Conservation (phyloP, 2,113 vertebrate genomes). For the Oreochromis niloticus region DNA sequence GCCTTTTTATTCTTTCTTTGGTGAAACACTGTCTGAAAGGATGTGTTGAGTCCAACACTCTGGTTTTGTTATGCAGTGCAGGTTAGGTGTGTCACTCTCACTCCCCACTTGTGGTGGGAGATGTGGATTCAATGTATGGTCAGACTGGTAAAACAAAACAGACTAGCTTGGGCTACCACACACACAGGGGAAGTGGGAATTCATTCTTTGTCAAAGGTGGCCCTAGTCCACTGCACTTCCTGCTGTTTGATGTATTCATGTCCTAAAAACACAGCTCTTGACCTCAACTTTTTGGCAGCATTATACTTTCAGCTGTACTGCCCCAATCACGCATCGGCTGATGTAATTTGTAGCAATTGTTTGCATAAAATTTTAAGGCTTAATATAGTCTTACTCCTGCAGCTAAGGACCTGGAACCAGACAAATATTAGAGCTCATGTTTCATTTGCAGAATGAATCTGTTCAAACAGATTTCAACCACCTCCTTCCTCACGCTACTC, state of each 20-base stretch:
- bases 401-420: neutral
- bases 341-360: neutral
- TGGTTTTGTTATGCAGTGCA: neutral
- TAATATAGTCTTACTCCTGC: neutral
- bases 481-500: neutral
- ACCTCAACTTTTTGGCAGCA: neutral
- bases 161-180: neutral
- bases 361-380: neutral
- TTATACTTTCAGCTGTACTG: neutral
- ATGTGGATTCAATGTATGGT: neutral
- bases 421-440: rapidly evolving
- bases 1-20: neutral
- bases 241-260: neutral
- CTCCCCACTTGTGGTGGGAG: neutral
- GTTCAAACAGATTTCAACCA: neutral
- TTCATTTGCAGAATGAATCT: neutral
- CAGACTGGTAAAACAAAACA: neutral
- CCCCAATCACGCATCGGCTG: neutral
- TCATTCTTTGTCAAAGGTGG: neutral
- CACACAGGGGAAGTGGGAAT: rapidly evolving
- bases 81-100: neutral
- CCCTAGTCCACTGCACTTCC: neutral
- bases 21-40: neutral
- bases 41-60: neutral
- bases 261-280: neutral